Evolutionary conservation across 2,888 invertebrate species (phyloP).

Genomic region (Blastobasis adustella): DNA sequence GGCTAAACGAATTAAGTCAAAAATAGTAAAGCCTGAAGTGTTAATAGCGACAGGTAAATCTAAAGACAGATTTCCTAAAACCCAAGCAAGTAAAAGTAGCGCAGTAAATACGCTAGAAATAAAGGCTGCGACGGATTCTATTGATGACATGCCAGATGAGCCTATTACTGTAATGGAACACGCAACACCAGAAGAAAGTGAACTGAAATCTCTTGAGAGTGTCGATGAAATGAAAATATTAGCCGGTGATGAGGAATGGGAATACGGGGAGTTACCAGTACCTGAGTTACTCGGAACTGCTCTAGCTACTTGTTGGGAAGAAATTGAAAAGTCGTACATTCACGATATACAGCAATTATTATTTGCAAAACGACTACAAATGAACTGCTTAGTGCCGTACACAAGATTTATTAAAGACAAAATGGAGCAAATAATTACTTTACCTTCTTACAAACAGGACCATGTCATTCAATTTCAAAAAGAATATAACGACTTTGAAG

Average conservation of each 20-base stretch:
- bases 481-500: conserved; percentile 75
- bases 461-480: conserved; percentile 73
- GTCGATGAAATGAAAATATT: conserved; percentile 35
- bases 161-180: conserved; percentile 23
- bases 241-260: conserved; percentile 64
- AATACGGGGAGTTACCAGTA: conserved; percentile 57
- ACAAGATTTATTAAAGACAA: conserved; percentile 67
- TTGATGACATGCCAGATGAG: conserved; percentile 25
- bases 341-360: conserved; percentile 73
- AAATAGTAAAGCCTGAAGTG: conserved; percentile 49
- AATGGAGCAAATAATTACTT: conserved; percentile 68
- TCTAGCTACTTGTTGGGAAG: conserved; percentile 69
- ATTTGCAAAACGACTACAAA: conserved; percentile 70
- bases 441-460: conserved; percentile 75
- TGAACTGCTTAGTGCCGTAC: conserved; percentile 74
- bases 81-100: conserved; percentile 38
- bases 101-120: conserved; percentile 28
- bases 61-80: conserved; percentile 37
- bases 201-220: conserved; percentile 21
- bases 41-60: conserved; percentile 28
- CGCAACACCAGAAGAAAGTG: conserved; percentile 26
- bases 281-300: conserved; percentile 41
- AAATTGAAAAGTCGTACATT: conserved; percentile 63
- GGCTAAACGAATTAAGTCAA: conserved; percentile 51
- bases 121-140: conserved; percentile 33